These are phyloP conservation scores for Microvelia longipes DNA, from an alignment of 1,140 invertebrate species.

Conservation along the genomic window DNA sequence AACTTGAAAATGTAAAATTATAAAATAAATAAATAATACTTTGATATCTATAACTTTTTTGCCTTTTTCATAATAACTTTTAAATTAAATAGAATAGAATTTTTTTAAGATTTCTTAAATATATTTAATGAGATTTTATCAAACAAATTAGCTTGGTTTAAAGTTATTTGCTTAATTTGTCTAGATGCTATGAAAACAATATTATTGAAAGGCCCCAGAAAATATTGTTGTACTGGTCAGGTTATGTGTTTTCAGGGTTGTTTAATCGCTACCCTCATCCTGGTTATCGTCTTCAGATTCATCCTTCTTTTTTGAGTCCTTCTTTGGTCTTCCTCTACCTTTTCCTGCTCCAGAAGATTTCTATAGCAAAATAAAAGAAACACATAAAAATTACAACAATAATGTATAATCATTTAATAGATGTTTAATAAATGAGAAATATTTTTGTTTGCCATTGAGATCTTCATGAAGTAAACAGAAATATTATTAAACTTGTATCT, in stretches of 20 bases:
- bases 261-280: constrained; percentile 13
- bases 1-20: too few relatives aligned
- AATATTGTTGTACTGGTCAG: not conserved
- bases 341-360: constrained; percentile 11
- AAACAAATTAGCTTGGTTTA: too few relatives aligned
- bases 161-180: too few relatives aligned
- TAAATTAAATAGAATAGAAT: too few relatives aligned
- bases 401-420: not conserved
- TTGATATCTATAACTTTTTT: too few relatives aligned
- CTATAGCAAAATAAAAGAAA: not conserved
- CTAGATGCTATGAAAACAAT: too few relatives aligned
- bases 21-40: too few relatives aligned
- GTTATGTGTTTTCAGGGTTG: not conserved
- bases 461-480: not conserved
- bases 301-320: constrained; percentile 16
- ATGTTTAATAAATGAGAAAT: not conserved
- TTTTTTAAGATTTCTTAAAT: too few relatives aligned
- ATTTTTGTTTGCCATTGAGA: too few relatives aligned
- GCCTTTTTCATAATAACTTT: too few relatives aligned
- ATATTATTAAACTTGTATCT: not conserved
- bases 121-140: too few relatives aligned
- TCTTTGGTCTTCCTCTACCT: constrained; percentile 16
- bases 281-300: constrained; percentile 18
- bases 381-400: not conserved
- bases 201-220: too few relatives aligned